phyloP scores from a whole-genome alignment of 2,797 vertebrate genomes.

The Notolepis coatsorum region DNA sequence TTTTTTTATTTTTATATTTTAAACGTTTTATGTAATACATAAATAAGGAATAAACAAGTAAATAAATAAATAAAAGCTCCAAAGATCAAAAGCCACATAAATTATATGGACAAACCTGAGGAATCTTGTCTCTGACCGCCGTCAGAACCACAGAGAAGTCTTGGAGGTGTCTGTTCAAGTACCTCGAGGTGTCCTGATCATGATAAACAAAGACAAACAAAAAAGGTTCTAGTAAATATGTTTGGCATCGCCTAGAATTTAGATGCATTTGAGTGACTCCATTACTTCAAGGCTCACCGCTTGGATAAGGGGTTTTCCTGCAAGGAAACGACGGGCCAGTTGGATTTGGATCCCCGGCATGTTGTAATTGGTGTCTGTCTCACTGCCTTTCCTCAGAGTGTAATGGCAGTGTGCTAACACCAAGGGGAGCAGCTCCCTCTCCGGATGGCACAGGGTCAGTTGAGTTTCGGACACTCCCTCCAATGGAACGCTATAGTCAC shows the following conservation, averaged over 20 bases:
- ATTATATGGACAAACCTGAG: conserved; percentile 63
- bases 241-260: background rate
- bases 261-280: background rate
- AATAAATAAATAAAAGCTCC: too few relatives aligned
- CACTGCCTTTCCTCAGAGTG: conserved; percentile 72
- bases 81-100: background rate
- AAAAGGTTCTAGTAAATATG: background rate
- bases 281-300: conserved; percentile 47
- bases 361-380: conserved; percentile 67
- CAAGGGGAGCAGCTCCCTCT: conserved; percentile 78
- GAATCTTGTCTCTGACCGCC: conserved; percentile 74
- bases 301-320: conserved; percentile 77
- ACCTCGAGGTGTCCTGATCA: conserved; percentile 72
- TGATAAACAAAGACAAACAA: background rate
- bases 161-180: conserved; percentile 74
- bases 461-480: conserved; percentile 73
- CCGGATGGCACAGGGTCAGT: conserved; percentile 77
- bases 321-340: conserved; percentile 69
- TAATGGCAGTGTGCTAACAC: conserved; percentile 80
- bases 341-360: conserved; percentile 69
- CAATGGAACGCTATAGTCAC: conserved; percentile 69
- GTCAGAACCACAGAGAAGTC: conserved; percentile 75
- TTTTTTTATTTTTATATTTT: too few relatives aligned
- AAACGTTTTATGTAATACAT: too few relatives aligned
- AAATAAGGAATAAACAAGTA: too few relatives aligned